These are phyloP conservation scores for Mesorhabditis belari DNA, from an alignment of 2,888 invertebrate species.

Conservation along the genomic window DNA sequence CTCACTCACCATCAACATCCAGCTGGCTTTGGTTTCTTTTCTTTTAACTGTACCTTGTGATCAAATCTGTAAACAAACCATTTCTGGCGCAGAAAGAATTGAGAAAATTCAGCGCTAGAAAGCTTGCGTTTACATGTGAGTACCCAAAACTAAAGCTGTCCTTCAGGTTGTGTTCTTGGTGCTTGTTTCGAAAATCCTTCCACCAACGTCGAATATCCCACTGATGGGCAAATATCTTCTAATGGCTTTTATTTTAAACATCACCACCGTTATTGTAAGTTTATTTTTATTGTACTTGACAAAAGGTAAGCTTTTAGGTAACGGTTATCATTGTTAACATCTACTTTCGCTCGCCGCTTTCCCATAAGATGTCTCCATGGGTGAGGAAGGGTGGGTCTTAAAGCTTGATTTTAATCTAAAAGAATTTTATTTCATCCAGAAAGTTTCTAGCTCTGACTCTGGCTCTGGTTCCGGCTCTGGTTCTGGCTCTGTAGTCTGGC, in stretches of 20 bases:
- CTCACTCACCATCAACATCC: slow-evolving; percentile 72
- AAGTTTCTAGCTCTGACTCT: no score
- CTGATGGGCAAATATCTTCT: slow-evolving; percentile 97
- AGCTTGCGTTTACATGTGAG: no score
- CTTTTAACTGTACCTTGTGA: no score
- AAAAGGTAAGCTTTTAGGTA: slow-evolving; percentile 15
- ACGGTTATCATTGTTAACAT: slow-evolving; percentile 65
- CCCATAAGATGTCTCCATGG: slow-evolving; percentile 96
- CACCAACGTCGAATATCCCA: slow-evolving; percentile 93
- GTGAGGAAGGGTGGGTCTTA: slow-evolving; percentile 57
- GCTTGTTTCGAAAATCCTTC: slow-evolving; percentile 95
- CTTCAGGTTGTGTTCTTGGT: slow-evolving; percentile 98
- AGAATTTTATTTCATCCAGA: background rate
- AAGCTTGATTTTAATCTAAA: background rate
- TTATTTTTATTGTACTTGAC: background rate
- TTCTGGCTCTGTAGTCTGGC: no score
- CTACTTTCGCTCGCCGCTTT: slow-evolving; percentile 94
- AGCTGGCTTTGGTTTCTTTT: slow-evolving; percentile 95
- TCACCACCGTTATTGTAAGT: slow-evolving; percentile 90
- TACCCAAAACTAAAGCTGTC: no score
- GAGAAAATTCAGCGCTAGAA: no score
- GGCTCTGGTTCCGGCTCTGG: no score
- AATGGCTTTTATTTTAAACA: slow-evolving; percentile 97
- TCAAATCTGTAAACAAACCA: no score
- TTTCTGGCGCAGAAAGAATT: no score